Percentiles rank a stretch among this genome's conserved stretches.
Conservation (phyloP, 2,797 vertebrate genomes). For the Sebastes alutus region DNA sequence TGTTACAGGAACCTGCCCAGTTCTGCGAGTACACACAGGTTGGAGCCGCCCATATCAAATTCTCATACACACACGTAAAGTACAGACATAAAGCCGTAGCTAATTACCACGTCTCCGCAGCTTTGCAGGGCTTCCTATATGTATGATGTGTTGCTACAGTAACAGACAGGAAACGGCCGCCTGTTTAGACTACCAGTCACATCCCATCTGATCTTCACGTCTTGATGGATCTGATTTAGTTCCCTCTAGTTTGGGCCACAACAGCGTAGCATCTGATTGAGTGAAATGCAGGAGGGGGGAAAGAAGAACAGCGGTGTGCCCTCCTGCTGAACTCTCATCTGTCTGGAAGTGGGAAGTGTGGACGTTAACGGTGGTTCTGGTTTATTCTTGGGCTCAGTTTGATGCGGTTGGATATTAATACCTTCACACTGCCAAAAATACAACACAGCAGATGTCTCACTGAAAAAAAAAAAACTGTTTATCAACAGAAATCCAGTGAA, state of each 20-base stretch:
- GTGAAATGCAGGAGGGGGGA: neutral
- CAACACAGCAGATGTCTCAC: neutral
- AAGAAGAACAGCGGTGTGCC: neutral
- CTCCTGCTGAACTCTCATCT: neutral
- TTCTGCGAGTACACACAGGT: neutral
- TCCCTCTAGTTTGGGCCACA: constrained; percentile 3
- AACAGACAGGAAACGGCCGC: constrained; percentile 31
- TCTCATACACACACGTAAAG: neutral
- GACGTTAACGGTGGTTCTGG: neutral
- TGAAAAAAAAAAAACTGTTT: neutral
- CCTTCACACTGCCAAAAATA: neutral
- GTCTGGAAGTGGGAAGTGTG: neutral
- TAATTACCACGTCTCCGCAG: neutral
- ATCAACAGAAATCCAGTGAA: neutral
- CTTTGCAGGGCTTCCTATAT: neutral
- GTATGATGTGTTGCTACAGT: constrained; percentile 13
- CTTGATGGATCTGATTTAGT: constrained; percentile 19
- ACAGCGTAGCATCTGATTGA: constrained; percentile 5
- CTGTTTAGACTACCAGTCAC: constrained; percentile 46
- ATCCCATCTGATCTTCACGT: constrained; percentile 34
- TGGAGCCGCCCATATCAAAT: neutral
- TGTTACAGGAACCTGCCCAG: neutral
- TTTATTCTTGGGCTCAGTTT: constrained; percentile 4
- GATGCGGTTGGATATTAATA: neutral
- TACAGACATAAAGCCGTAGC: neutral